Conservation (phyloP, 2,797 vertebrate genomes). For the Propithecus perrieri region DNA sequence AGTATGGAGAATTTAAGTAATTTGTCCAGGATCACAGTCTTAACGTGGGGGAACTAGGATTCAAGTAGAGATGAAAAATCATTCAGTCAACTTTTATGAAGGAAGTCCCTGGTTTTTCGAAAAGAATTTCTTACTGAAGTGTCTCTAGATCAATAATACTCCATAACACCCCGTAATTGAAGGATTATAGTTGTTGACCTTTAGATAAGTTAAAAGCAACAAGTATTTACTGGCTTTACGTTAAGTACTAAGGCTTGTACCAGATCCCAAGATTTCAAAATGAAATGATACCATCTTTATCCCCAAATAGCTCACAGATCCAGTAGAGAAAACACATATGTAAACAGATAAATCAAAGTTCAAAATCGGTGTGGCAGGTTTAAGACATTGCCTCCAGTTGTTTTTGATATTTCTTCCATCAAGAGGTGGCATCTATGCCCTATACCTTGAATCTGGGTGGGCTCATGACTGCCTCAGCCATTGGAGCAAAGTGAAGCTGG, state of each 20-base stretch:
- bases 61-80: slow-evolving; percentile 47
- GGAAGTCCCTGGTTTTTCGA: not conserved
- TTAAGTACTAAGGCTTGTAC: slow-evolving; percentile 29
- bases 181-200: slow-evolving; percentile 58
- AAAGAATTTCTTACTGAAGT: slow-evolving; percentile 42
- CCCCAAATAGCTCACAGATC: slow-evolving; percentile 7
- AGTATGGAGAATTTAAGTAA: slow-evolving; percentile 37
- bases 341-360: not conserved
- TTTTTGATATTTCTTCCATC: not conserved
- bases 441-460: not conserved
- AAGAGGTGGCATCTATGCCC: not conserved
- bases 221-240: slow-evolving; percentile 55
- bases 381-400: not conserved
- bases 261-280: slow-evolving; percentile 8
- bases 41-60: slow-evolving; percentile 2
- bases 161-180: slow-evolving; percentile 51
- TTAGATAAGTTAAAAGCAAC: slow-evolving; percentile 62
- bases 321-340: not conserved
- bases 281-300: slow-evolving; percentile 38
- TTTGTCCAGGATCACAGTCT: slow-evolving; percentile 4
- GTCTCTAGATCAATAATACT: slow-evolving; percentile 55
- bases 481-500: not conserved
- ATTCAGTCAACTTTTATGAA: slow-evolving; percentile 23
- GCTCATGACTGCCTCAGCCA: not conserved
- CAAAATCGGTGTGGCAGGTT: slow-evolving; percentile 3